These are phyloP conservation scores for Apoderus coryli DNA, from an alignment of 2,888 invertebrate genomes.

Conservation along the genomic window DNA sequence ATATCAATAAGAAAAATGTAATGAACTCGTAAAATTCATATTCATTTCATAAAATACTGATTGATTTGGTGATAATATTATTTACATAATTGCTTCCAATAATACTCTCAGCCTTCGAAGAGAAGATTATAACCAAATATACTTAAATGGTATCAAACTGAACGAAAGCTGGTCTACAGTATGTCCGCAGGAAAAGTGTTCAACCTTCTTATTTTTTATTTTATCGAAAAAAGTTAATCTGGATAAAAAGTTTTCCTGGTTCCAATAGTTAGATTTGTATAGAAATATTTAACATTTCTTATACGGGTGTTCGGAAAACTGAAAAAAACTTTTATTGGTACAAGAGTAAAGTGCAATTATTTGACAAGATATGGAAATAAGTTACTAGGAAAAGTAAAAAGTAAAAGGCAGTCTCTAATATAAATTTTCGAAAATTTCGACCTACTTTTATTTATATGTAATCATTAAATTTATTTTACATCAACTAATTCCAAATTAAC, in stretches of 20 bases:
- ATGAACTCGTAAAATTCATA: too few relatives aligned
- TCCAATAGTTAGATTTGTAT: background rate
- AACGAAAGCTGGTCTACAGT: too few relatives aligned
- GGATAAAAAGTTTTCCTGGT: constrained; percentile 1
- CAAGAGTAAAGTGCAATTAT: constrained; percentile 1
- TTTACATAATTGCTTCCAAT: too few relatives aligned
- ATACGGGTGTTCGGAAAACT: background rate
- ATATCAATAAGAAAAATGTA: too few relatives aligned
- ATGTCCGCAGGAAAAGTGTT: constrained; percentile 3
- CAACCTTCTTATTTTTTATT: constrained; percentile 1
- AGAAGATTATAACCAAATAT: too few relatives aligned
- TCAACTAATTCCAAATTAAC: too few relatives aligned
- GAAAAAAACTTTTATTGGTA: background rate
- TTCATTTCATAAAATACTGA: too few relatives aligned
- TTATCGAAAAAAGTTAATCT: constrained; percentile 2
- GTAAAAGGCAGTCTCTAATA: constrained; percentile 2
- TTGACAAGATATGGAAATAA: constrained; percentile 1
- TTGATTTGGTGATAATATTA: too few relatives aligned
- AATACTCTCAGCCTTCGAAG: too few relatives aligned
- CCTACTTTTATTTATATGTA: constrained; percentile 1
- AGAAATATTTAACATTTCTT: constrained; percentile 1
- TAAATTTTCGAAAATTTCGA: background rate
- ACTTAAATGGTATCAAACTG: too few relatives aligned
- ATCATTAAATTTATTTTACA: background rate
- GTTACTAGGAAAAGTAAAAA: constrained; percentile 2